Evolutionary conservation across 2,113 vertebrate species (phyloP).

Genomic region (Thinocorus orbignyianus): DNA sequence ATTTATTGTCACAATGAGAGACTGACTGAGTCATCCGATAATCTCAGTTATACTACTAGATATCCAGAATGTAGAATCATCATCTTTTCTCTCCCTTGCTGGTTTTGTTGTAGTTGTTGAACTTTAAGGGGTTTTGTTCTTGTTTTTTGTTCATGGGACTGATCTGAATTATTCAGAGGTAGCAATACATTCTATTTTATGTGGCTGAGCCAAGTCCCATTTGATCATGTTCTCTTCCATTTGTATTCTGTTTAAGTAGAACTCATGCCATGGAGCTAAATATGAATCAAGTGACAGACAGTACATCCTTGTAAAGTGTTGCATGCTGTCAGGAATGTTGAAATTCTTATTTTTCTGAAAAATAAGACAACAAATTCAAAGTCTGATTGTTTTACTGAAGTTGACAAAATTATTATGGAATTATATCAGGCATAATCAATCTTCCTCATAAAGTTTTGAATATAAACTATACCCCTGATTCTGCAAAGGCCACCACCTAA

Average conservation of each 20-base stretch:
- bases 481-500: background rate
- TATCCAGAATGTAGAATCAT: background rate
- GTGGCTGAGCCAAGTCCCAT: background rate
- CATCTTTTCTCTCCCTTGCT: background rate
- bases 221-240: background rate
- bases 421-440: background rate
- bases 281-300: background rate
- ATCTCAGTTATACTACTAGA: background rate
- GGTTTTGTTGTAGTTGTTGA: background rate
- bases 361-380: background rate
- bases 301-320: background rate
- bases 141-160: background rate
- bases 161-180: constrained; percentile 14
- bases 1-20: constrained; percentile 28
- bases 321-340: background rate
- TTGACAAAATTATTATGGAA: background rate
- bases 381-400: background rate
- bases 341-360: background rate
- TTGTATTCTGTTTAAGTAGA: background rate
- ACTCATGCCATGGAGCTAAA: background rate
- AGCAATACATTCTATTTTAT: background rate
- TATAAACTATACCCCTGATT: background rate
- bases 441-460: background rate
- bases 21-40: background rate
- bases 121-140: background rate